Evolutionary conservation across 2,113 vertebrate genomes (phyloP).

Genomic region (mouse (Mus musculus)): DNA sequence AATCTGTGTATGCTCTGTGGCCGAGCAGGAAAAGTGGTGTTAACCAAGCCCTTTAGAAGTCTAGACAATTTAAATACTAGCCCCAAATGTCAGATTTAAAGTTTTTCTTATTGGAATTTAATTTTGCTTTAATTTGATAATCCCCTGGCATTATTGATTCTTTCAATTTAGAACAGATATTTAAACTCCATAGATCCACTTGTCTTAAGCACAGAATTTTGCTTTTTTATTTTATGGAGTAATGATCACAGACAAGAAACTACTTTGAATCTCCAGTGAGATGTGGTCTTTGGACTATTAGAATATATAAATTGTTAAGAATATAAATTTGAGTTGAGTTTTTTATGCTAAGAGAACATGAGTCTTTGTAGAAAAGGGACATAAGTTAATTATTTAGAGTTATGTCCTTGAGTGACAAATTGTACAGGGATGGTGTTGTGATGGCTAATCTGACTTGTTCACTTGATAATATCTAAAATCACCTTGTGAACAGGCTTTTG

Average conservation of each 20-base stretch:
- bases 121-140: not conserved
- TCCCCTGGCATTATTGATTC: too few species aligned
- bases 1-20: too few species aligned
- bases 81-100: not conserved
- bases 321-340: not conserved
- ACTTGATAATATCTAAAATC: not conserved
- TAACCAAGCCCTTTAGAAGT: not conserved
- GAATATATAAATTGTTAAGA: not conserved
- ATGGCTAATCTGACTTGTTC: not conserved
- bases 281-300: not conserved
- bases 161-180: not conserved
- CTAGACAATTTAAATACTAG: not conserved
- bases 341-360: not conserved
- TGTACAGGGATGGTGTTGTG: too few species aligned
- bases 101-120: too few species aligned
- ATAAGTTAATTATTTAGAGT: not conserved
- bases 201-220: not conserved
- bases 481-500: not conserved
- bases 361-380: not conserved
- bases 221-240: not conserved
- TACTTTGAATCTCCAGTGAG: not conserved
- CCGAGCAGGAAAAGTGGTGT: too few species aligned
- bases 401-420: too few species aligned
- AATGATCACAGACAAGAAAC: not conserved
- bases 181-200: not conserved